phyloP scores from a whole-genome alignment of 37 sponge, comb jelly and placozoan species.

The Geodia barretti region DNA sequence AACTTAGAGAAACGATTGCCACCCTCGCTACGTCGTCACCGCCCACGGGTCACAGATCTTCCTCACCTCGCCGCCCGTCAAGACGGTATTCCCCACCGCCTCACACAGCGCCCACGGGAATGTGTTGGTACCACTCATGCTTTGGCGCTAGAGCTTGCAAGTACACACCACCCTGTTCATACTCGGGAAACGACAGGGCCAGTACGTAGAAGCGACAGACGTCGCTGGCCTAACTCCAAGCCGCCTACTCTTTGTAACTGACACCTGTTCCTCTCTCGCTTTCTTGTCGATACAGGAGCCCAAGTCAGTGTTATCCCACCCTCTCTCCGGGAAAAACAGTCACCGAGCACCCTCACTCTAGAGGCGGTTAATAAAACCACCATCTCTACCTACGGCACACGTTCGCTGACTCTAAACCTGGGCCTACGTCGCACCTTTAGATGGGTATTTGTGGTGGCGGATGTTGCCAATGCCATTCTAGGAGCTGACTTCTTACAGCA shows the following conservation, averaged over 20 bases:
- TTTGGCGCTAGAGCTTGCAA: conserved; percentile 49
- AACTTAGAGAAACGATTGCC: neutral
- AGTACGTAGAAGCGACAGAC: conserved; percentile 52
- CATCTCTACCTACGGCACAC: conserved; percentile 21
- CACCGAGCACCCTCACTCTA: neutral
- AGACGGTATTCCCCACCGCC: neutral
- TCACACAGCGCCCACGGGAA: neutral
- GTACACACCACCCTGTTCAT: conserved; percentile 44
- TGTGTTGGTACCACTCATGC: conserved; percentile 57
- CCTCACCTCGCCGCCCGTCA: too few species aligned
- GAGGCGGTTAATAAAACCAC: conserved; percentile 31
- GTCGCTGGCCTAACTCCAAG: conserved; percentile 52
- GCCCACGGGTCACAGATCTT: too few species aligned
- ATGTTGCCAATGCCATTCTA: conserved; percentile 24
- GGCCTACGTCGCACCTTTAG: conserved; percentile 34
- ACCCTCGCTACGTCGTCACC: too few species aligned
- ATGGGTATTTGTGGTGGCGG: conserved; percentile 54
- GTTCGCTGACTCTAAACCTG: conserved; percentile 32
- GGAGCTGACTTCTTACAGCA: conserved; percentile 50
- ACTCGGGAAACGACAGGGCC: conserved; percentile 57
- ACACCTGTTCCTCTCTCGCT: conserved; percentile 2
- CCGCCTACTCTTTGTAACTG: conserved; percentile 50
- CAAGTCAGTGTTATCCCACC: too few species aligned
- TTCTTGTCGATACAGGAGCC: conserved; percentile 68
- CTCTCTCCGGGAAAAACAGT: conserved; percentile 2